Conservation (phyloP, 2,797 vertebrate species). For the Leptatherina wallacei region DNA sequence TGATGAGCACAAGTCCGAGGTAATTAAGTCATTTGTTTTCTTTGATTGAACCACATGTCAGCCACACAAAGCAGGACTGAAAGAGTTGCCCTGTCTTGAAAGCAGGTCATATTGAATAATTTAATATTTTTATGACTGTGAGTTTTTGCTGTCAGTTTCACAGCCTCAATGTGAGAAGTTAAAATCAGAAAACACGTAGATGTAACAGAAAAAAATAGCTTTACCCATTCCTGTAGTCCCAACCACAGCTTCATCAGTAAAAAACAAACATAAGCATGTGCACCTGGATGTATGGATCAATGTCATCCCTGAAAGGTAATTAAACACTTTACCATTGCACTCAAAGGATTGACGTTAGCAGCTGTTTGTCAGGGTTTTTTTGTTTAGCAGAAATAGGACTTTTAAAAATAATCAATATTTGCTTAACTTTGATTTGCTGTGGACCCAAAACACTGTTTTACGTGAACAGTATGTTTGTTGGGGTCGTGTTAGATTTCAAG, state of each 20-base stretch:
- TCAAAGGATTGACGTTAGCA: not conserved
- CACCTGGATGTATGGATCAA: not conserved
- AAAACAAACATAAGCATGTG: not conserved
- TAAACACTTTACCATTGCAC: not conserved
- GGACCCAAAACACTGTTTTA: slow-evolving; percentile 31
- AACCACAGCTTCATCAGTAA: not conserved
- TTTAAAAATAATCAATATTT: not conserved
- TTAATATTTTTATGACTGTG: not conserved
- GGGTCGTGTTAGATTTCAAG: not conserved
- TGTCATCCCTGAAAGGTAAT: not conserved
- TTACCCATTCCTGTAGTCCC: not conserved
- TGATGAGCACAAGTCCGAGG: not conserved
- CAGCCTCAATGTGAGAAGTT: not conserved
- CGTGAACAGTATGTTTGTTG: slow-evolving; percentile 9
- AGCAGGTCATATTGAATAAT: not conserved
- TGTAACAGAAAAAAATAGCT: too few relatives aligned
- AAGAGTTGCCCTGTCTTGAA: not conserved
- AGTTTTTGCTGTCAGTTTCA: not conserved
- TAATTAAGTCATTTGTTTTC: not conserved
- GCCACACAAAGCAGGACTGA: not conserved
- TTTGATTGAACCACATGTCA: not conserved
- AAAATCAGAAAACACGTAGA: not conserved
- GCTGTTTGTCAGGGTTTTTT: not conserved
- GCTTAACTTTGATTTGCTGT: slow-evolving; percentile 20
- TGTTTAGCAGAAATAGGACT: not conserved